These are phyloP conservation scores for Tricholaema leucomelas DNA, from an alignment of 2,113 vertebrate species.

Conservation along the genomic window DNA sequence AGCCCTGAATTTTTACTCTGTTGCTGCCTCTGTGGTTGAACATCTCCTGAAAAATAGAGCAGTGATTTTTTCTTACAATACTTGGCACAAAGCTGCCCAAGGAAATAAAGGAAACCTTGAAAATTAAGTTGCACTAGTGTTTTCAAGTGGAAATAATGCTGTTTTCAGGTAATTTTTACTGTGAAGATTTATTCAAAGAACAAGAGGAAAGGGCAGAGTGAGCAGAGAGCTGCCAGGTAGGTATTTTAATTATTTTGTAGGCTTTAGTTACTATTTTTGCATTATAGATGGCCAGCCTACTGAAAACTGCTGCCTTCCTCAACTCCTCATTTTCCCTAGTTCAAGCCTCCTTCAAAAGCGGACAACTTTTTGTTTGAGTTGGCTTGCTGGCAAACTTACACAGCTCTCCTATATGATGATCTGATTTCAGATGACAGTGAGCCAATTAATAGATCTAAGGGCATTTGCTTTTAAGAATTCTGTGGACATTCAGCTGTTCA, in stretches of 20 bases:
- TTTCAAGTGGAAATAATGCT: not conserved
- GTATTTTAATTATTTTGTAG: too few species aligned
- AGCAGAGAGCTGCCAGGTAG: not conserved
- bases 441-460: not conserved
- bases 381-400: conserved; percentile 11
- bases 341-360: not conserved
- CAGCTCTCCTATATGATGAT: not conserved
- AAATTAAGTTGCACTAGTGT: not conserved
- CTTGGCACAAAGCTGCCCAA: not conserved
- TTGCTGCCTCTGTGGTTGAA: not conserved
- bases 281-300: not conserved
- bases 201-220: not conserved
- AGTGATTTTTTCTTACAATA: not conserved
- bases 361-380: not conserved
- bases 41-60: not conserved
- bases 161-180: not conserved
- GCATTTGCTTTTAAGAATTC: not conserved
- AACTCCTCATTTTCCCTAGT: not conserved
- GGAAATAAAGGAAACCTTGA: not conserved
- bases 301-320: not conserved
- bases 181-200: not conserved
- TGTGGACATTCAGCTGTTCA: not conserved
- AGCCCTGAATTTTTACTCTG: not conserved
- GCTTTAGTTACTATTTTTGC: not conserved
- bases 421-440: conserved; percentile 3